Base-by-base conservation (phyloP, 92 coral and sea anemone genomes). In the Porites divaricata region DNA sequence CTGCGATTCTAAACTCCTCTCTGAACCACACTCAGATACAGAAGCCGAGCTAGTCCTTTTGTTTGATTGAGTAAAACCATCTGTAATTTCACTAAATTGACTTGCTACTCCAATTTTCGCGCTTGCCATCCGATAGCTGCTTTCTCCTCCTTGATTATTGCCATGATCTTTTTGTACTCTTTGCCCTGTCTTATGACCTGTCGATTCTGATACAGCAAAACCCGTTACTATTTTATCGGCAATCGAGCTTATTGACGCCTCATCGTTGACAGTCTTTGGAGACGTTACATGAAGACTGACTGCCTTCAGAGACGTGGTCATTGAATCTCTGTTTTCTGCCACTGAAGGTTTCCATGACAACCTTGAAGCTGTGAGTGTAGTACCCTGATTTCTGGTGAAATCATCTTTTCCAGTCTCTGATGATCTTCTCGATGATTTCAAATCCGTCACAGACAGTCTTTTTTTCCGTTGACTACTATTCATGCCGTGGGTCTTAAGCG, bases 381-480 rank as follows among this genome's bases (percentile, higher is more conserved):
- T 9, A 20, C 61, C 23, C 22, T 52, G 10, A 8, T 45, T 48
- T 11, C 19, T 5, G 58, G 28, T 13, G 26, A 56, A 73, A 81
- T 21, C 53, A 22, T 59, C 14, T 66, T 72, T n/a, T 61, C 19
- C 78, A 7, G 17, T n/a, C 23, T 12, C 22, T 17, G 70, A 45
- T 23, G 79, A 45, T 22, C 79, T 79, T 9, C 63, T 56, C 24
- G 71, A 41, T 50, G 16, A 56, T 41, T 70, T 76, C 48, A 21
- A 28, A 50, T 21, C 1, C 5, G 56, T 7, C 0, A 28, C 26
- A 20, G 41, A 12, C 12, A 19, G 68, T 10, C 66, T 20, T n/a
- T 20, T 21, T 6, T 52, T 62, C 28, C 19, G 24, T 35, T 35
- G 45, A 35, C 45, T 35, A 35, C 45, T 35, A 35, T 2, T 35